phyloP scores from a whole-genome alignment of 2,113 vertebrate species.

The Progne subis region DNA sequence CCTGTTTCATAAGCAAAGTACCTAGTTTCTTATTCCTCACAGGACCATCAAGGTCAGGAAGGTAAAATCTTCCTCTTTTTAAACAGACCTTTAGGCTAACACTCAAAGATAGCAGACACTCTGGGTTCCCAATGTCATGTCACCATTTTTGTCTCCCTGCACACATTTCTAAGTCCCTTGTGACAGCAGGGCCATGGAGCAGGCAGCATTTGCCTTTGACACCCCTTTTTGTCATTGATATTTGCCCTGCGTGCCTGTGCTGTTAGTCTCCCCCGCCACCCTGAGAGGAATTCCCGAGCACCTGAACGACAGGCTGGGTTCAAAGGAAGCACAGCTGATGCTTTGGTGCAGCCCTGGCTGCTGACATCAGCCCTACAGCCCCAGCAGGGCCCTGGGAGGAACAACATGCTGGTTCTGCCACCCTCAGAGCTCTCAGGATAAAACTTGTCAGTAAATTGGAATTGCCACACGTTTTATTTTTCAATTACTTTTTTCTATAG shows the following conservation, averaged over 20 bases:
- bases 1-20: neutral
- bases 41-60: neutral
- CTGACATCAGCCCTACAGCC: accelerated
- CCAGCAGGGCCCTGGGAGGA: neutral
- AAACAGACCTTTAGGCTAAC: neutral
- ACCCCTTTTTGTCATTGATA: neutral
- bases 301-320: neutral
- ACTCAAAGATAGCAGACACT: accelerated
- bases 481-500: conserved; percentile 46
- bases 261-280: accelerated
- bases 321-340: neutral
- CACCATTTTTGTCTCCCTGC: neutral
- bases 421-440: neutral
- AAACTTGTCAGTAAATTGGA: neutral
- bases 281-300: neutral
- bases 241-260: neutral
- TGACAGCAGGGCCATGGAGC: neutral
- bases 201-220: neutral
- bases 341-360: neutral
- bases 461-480: neutral
- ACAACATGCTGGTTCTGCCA: neutral
- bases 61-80: neutral
- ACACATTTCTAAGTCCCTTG: neutral
- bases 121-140: neutral
- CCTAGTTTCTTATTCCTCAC: neutral